phyloP scores from a whole-genome alignment of 2,888 invertebrate genomes.

The Chalcosyrphus nemorum region DNA sequence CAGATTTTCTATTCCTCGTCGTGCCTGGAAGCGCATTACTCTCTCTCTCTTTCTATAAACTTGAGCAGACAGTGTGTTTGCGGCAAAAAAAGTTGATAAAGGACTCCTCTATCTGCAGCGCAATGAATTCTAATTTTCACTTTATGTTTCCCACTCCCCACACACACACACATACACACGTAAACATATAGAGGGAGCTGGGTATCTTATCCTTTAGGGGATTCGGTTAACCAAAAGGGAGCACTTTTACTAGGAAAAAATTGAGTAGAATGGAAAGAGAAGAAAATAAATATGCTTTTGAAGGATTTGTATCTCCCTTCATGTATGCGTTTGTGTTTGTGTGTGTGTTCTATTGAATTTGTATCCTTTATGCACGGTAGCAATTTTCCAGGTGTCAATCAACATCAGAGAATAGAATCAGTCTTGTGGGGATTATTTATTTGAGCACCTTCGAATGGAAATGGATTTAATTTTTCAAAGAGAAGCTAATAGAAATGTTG shows the following conservation, averaged over 20 bases:
- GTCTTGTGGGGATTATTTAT: constrained; percentile 9
- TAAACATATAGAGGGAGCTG: no score
- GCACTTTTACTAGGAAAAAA: background rate
- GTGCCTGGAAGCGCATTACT: constrained; percentile 8
- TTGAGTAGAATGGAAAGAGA: background rate
- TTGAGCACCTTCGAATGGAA: background rate
- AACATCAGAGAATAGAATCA: background rate
- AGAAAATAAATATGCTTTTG: background rate
- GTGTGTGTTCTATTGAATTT: constrained; percentile 1
- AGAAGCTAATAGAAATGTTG: no score
- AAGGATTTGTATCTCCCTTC: background rate
- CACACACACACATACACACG: no score
- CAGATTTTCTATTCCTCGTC: constrained; percentile 12
- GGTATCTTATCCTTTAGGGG: constrained; percentile 16
- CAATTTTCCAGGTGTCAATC: constrained; percentile 26
- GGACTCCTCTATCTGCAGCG: constrained; percentile 26
- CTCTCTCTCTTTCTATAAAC: background rate
- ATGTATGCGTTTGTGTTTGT: background rate
- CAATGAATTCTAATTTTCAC: constrained; percentile 57
- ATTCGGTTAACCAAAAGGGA: constrained; percentile 3
- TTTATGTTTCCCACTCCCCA: constrained; percentile 32
- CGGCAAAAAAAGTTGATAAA: constrained; percentile 45
- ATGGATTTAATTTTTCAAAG: background rate
- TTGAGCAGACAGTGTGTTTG: background rate
- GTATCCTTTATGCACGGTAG: background rate